Evolutionary conservation across 2,113 vertebrate genomes (phyloP).

Genomic region (Labeo rohita): DNA sequence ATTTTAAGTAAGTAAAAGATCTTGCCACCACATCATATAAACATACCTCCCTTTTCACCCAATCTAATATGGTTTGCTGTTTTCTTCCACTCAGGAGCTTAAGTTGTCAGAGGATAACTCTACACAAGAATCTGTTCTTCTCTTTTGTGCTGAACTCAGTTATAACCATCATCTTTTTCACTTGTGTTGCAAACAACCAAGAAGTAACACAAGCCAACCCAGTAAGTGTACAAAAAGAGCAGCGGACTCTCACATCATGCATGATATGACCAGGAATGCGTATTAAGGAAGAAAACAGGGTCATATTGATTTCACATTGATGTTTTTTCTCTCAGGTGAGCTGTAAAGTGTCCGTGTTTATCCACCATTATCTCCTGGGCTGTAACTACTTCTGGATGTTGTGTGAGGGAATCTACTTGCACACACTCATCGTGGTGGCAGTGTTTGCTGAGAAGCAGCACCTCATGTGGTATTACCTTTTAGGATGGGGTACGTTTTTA

Average conservation of each 20-base stretch:
- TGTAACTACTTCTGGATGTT: slow-evolving; percentile 99
- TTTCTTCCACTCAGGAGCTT: slow-evolving; percentile 82
- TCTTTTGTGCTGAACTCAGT: slow-evolving; percentile 93
- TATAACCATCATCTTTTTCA: slow-evolving; percentile 87
- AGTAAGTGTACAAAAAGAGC: slow-evolving; percentile 77
- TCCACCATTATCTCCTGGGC: slow-evolving; percentile 90
- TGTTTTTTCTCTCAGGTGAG: slow-evolving; percentile 73
- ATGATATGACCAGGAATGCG: neutral
- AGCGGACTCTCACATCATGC: neutral
- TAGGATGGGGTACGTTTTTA: slow-evolving; percentile 86
- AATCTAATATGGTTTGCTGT: neutral
- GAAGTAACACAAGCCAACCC: slow-evolving; percentile 81
- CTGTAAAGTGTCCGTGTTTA: slow-evolving; percentile 89
- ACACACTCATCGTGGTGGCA: slow-evolving; percentile 96
- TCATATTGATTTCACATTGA: neutral
- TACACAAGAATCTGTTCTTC: slow-evolving; percentile 97
- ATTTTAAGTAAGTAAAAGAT: slow-evolving; percentile 90
- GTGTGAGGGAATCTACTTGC: slow-evolving; percentile 97
- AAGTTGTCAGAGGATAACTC: slow-evolving; percentile 96
- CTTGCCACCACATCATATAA: neutral
- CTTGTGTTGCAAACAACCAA: slow-evolving; percentile 82
- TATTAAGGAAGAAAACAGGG: neutral
- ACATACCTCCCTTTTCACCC: neutral
- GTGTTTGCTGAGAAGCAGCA: slow-evolving; percentile 97
- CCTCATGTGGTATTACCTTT: slow-evolving; percentile 94